Evolutionary conservation across 2,113 vertebrate genomes (phyloP).

Genomic region (Toxotes chatareus): DNA sequence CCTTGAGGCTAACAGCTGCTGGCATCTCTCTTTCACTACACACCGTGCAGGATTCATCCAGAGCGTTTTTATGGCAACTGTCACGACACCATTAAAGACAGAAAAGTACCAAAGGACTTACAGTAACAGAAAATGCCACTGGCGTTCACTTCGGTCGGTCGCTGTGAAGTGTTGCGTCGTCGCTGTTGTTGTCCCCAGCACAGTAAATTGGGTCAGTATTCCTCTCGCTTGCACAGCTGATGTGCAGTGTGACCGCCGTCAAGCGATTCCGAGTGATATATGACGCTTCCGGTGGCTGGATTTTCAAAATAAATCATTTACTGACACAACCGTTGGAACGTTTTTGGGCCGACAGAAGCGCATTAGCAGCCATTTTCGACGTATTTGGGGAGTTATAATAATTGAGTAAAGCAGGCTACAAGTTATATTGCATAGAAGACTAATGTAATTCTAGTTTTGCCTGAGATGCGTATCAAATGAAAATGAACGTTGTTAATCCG

Average conservation of each 20-base stretch:
- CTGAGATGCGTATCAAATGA: neutral
- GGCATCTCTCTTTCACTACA: conserved; percentile 43
- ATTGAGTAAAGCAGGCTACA: accelerated
- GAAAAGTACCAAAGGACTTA: conserved; percentile 27
- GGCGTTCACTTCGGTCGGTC: neutral
- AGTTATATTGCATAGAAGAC: accelerated
- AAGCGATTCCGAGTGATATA: neutral
- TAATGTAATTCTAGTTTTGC: accelerated
- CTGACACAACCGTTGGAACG: accelerated
- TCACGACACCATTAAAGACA: neutral
- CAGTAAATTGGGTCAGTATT: conserved; percentile 63
- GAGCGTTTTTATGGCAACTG: neutral
- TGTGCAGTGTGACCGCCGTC: conserved; percentile 23
- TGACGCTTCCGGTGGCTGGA: conserved; percentile 22
- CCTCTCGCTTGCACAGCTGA: conserved; percentile 59
- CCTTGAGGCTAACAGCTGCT: conserved; percentile 73
- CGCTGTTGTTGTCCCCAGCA: conserved; percentile 11
- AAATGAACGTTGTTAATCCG: neutral
- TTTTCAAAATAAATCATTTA: conserved; percentile 53
- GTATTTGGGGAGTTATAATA: accelerated
- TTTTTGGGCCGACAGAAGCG: neutral
- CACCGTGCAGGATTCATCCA: neutral
- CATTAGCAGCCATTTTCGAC: accelerated
- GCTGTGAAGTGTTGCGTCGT: conserved; percentile 2
- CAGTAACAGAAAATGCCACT: neutral